These are phyloP conservation scores for Fratercula arctica DNA, from an alignment of 2,797 vertebrate species.

Conservation along the genomic window DNA sequence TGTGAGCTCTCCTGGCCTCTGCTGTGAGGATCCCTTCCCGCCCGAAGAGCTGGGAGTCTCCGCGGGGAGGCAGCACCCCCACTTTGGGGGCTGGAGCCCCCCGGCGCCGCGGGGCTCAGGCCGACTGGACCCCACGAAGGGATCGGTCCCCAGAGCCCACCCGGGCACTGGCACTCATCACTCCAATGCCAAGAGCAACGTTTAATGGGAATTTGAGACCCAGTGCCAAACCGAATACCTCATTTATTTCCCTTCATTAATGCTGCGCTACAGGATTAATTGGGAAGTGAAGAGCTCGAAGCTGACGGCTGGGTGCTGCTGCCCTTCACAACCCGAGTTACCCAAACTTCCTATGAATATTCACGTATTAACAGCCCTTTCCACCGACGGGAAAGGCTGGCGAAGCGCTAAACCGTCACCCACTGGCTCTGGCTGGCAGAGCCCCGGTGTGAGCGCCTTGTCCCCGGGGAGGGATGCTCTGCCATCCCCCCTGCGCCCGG, in stretches of 20 bases:
- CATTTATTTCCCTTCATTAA: not conserved
- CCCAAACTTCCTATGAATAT: accelerated
- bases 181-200: no score
- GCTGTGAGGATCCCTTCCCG: not conserved
- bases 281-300: not conserved
- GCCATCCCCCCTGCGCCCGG: not conserved
- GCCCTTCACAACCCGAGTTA: accelerated
- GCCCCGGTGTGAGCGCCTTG: not conserved
- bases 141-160: no score
- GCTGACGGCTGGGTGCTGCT: accelerated
- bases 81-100: no score
- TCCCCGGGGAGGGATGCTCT: not conserved
- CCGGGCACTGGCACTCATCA: no score
- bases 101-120: not conserved
- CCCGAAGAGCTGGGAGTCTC: not conserved
- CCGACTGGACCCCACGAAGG: no score
- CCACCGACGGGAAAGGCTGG: not conserved
- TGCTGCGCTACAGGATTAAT: no score
- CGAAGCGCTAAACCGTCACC: not conserved
- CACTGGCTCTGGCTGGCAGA: not conserved
- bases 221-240: no score
- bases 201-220: no score
- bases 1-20: not conserved
- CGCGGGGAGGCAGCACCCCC: not conserved
- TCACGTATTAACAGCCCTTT: not conserved